Percentiles rank a stretch among this genome's conserved stretches.
These are phyloP conservation scores for Enteromius mattozi DNA, from an alignment of 2,797 vertebrate genomes.

Conservation along the genomic window DNA sequence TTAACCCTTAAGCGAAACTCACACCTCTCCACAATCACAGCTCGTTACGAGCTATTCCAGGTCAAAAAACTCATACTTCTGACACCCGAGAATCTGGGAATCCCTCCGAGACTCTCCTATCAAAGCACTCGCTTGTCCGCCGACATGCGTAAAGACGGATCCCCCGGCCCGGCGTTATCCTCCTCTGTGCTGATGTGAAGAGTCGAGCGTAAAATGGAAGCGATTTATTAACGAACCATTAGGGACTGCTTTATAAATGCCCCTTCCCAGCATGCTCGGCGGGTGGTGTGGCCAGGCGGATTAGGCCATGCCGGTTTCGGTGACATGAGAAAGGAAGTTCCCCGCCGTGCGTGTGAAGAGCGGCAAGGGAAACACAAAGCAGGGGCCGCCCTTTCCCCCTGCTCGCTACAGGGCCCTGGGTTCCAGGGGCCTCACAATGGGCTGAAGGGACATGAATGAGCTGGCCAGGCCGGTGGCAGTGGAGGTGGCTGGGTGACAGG, in stretches of 20 bases:
- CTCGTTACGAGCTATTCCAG: conserved; percentile 49
- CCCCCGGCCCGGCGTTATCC: conserved; percentile 60
- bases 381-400: conserved; percentile 82
- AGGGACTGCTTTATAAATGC: conserved; percentile 83
- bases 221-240: conserved; percentile 88
- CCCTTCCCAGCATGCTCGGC: conserved; percentile 83
- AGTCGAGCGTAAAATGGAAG: conserved; percentile 85
- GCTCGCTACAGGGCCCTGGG: conserved; percentile 81
- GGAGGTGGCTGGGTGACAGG: conserved; percentile 83
- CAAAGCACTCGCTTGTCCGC: conserved; percentile 31
- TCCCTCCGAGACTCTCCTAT: neutral
- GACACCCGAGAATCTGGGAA: neutral
- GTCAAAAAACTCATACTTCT: conserved; percentile 75
- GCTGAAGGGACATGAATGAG: conserved; percentile 88
- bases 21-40: conserved; percentile 59
- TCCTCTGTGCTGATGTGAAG: conserved; percentile 77
- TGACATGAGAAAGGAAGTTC: conserved; percentile 88
- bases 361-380: conserved; percentile 80
- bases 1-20: conserved; percentile 73
- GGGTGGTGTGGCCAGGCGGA: conserved; percentile 77
- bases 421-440: conserved; percentile 83
- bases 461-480: conserved; percentile 87
- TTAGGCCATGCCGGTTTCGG: conserved; percentile 86
- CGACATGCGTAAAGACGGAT: conserved; percentile 32
- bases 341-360: conserved; percentile 84